Conservation (phyloP, 2,113 vertebrate genomes). For the Sinocyclocheilus rhinocerous region DNA sequence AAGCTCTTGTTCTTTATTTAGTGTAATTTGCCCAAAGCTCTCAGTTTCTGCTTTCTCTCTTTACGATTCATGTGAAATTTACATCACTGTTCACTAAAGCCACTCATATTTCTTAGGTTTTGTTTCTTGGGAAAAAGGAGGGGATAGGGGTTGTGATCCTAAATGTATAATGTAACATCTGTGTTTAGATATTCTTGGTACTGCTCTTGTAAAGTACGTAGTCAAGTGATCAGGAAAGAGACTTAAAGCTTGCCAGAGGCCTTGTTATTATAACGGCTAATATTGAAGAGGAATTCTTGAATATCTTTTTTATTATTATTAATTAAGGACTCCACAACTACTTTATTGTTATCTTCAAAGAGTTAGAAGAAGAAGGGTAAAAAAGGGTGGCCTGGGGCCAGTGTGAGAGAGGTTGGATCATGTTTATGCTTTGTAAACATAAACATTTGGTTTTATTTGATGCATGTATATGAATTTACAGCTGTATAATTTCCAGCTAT, state of each 20-base stretch:
- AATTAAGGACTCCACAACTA: neutral
- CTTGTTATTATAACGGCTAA: neutral
- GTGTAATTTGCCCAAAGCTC: conserved; percentile 58
- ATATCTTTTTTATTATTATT: too few species aligned
- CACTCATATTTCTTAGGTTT: conserved; percentile 63
- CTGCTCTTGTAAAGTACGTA: conserved; percentile 57
- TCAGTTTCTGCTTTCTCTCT: conserved; percentile 55
- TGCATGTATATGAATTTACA: too few species aligned
- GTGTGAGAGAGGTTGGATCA: neutral
- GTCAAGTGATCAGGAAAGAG: neutral
- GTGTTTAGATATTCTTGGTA: conserved; percentile 66
- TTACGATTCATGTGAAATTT: conserved; percentile 60
- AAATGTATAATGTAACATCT: conserved; percentile 37
- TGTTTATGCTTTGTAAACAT: neutral
- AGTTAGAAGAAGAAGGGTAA: too few species aligned
- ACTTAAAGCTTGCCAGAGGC: neutral
- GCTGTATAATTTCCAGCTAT: too few species aligned
- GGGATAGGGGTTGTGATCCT: conserved; percentile 49
- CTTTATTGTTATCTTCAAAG: too few species aligned
- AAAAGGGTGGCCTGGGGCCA: too few species aligned
- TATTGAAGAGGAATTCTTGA: too few species aligned
- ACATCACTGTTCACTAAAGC: conserved; percentile 60
- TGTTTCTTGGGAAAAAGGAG: conserved; percentile 1
- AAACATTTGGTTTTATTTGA: neutral
- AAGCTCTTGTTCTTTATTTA: conserved; percentile 65